Evolutionary conservation across 2,113 vertebrate species (phyloP), one percentile per base, ranked within the genome.

Genomic region (Triplophysa rosa): DNA sequence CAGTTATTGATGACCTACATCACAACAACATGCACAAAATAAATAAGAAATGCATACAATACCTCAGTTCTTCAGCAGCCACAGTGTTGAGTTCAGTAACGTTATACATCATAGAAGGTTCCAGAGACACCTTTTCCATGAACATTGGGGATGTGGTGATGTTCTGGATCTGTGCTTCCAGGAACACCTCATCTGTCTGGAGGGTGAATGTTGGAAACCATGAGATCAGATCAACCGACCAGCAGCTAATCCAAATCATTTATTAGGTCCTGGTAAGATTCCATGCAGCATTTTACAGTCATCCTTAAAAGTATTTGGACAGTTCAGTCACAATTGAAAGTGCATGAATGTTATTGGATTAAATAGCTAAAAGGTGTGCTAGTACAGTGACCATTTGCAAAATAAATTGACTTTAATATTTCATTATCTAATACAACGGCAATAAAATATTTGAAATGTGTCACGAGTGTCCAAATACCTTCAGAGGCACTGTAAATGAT

Each of bases 111-210:
- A 98, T 93, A 56, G 97, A 98, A 0, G 98, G 98, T 63, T 99
- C 98, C 80, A 99, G 86, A 26, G 97, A 99, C 77, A 99, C 98
- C 87, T 98, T 98, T 92, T 99, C 98, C 98, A 99, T 99, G 88
- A 97, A 99, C 98, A 99, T 99, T 0, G 98, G 96, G 16, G 97
- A 98, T 9, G 95, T 97, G 72, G 97, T 99, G 89, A 99, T 99
- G 91, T 99, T 99, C 91, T 99, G 98, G 90, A 99, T 99, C 89
- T 99, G 98, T 67, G 97, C 97, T 92, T 99, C 98, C 66, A 99
- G 90, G 90, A 99, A 99, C 21, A 99, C 97, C 90, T 99, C 97
- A 79, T 99, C 98, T 70, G 97, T 99, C 97, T 99, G 91, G 24
- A 16, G 82, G 54, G 63, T 82, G 67, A 80, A 54, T 19, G 67